Base-by-base conservation (phyloP, 2,797 vertebrate species). In the Acipenser ruthenus region DNA sequence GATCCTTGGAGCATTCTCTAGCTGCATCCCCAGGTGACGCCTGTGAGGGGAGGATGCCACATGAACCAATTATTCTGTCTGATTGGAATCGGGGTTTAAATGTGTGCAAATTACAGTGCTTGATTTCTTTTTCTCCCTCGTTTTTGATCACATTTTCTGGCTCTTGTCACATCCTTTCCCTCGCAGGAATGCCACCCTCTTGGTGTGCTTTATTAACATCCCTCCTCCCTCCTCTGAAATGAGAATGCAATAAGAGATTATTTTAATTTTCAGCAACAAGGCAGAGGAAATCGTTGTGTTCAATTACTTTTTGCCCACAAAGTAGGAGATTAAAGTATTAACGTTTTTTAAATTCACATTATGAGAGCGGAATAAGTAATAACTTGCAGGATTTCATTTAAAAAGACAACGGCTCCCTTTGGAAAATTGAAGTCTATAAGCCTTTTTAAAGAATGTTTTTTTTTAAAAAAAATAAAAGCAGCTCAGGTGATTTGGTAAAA, bases 231-330 rank as follows among this genome's bases (percentile, higher is more conserved):
- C 63, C 63, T 64, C 37, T 64, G 63, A 64, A 51, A 49, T 50
- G 23, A 23, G 15, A 15, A 64, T 18, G 63, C 53, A 64, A 37
- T 51, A 64, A 64, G 50, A 13, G 63, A 64, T 64, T 64, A 64
- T 64, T 51, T 52, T 64, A 49, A 64, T 49, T 64, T 64, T 64
- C 13, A 18, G 23, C 49, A 49, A 10, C 63, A 64, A 64, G 52
- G 63, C 63, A 23, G n/a, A 64, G 49, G 49, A n/a, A 64, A 64
- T 52, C 63, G 8, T 51, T 52, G 50, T 15, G 50, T 11, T 64
- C 50, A 64, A 51, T 52, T 51, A 52, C 13, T 64, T 52, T 5
- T 51, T 52, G 63, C 10, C 49, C 63, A 52, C 63, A 52, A 52
- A 51, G 15, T 37, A 13, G 50, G 63, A 64, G 37, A 61, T 61